Evolutionary conservation across 1,140 invertebrate genomes (phyloP).

Genomic region (Coelopa frigida): DNA sequence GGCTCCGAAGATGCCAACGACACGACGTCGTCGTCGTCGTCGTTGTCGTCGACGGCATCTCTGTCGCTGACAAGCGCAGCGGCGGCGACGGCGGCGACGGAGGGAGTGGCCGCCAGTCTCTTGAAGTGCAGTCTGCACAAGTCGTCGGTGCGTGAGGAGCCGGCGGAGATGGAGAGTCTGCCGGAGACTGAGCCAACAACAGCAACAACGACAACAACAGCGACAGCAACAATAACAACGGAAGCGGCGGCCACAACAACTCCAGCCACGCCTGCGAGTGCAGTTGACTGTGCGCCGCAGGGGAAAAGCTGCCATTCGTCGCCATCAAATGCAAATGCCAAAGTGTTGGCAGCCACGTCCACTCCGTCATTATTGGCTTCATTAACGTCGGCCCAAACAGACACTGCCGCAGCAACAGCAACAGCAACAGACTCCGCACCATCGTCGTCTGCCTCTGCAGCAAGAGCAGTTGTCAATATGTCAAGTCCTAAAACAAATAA

Average conservation of each 20-base stretch:
- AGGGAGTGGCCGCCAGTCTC: constrained; percentile 36
- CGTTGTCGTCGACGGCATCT: too few relatives aligned
- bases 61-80: constrained; percentile 13
- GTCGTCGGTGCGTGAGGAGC: constrained; percentile 49
- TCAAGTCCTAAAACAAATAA: too few relatives aligned
- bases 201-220: constrained; percentile 12
- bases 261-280: too few relatives aligned
- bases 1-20: too few relatives aligned
- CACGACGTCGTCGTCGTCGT: too few relatives aligned
- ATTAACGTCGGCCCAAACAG: neutral
- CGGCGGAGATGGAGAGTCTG: constrained; percentile 50
- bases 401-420: neutral
- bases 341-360: constrained; percentile 11
- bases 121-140: constrained; percentile 44
- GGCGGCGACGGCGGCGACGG: constrained; percentile 43
- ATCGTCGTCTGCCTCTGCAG: constrained; percentile 23
- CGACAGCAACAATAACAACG: constrained; percentile 1
- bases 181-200: constrained; percentile 37
- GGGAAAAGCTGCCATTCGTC: neutral
- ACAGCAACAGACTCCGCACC: constrained; percentile 21
- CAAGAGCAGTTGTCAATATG: too few relatives aligned
- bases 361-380: neutral
- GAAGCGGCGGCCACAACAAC: too few relatives aligned
- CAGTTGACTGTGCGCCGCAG: neutral
- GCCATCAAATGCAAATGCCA: constrained; percentile 11